A percentile compares a stretch with the other conserved stretches of the same genome.
phyloP scores from a whole-genome alignment of 2,888 invertebrate species.

The Synanthedon myopaeformis region DNA sequence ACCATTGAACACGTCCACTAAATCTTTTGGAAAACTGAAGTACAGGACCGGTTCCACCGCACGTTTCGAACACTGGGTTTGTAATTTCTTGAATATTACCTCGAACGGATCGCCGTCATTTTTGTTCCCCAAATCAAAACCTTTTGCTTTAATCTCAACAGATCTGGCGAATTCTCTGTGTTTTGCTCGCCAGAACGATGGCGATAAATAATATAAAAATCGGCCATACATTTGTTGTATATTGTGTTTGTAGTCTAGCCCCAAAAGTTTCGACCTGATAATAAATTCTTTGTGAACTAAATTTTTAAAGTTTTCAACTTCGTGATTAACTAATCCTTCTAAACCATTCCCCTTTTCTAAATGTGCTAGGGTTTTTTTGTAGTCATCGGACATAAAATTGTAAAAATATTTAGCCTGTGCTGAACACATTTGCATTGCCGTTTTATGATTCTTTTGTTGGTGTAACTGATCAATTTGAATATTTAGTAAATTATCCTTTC shows the following conservation, averaged over 20 bases:
- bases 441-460: constrained; percentile 62
- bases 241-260: constrained; percentile 73
- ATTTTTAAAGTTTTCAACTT: constrained; percentile 49
- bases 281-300: constrained; percentile 44
- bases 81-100: constrained; percentile 55
- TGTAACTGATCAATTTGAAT: constrained; percentile 66
- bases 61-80: constrained; percentile 41
- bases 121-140: constrained; percentile 45
- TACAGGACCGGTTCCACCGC: constrained; percentile 60
- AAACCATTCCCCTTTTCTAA: constrained; percentile 63
- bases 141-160: constrained; percentile 52
- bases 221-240: constrained; percentile 75
- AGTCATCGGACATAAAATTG: constrained; percentile 71
- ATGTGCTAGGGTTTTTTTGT: constrained; percentile 69
- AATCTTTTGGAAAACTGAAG: constrained; percentile 65
- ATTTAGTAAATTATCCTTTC: constrained; percentile 57
- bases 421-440: constrained; percentile 52
- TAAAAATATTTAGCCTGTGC: constrained; percentile 71
- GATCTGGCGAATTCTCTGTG: constrained; percentile 63
- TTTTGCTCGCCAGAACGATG: constrained; percentile 68
- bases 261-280: constrained; percentile 59
- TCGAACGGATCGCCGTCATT: constrained; percentile 49
- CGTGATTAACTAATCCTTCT: constrained; percentile 40
- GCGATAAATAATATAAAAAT: constrained; percentile 76
- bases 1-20: constrained; percentile 68